These are phyloP conservation scores for Ibidorhyncha struthersii DNA, from an alignment of 2,113 vertebrate genomes.

Conservation along the genomic window DNA sequence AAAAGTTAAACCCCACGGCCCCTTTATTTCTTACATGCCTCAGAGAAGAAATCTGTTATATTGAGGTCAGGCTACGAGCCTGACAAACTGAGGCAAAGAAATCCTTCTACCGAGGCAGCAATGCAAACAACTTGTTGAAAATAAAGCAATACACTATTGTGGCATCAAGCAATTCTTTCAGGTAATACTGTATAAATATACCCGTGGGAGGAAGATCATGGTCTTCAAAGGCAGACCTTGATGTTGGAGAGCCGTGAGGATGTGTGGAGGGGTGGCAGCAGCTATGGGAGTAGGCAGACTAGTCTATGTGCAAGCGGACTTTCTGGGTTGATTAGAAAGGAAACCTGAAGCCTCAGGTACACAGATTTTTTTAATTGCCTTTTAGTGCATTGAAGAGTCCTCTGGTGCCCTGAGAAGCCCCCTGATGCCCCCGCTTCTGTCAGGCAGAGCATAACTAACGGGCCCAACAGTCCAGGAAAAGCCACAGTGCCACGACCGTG, in stretches of 20 bases:
- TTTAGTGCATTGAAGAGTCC: background rate
- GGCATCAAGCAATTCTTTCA: background rate
- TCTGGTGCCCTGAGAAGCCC: background rate
- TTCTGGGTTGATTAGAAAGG: background rate
- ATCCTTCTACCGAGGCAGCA: background rate
- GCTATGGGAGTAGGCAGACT: background rate
- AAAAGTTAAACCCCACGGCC: background rate
- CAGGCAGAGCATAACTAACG: background rate
- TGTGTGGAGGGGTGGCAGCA: background rate
- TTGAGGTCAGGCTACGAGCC: background rate
- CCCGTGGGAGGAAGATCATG: background rate
- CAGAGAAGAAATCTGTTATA: background rate
- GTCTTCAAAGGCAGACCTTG: background rate
- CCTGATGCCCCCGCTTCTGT: background rate
- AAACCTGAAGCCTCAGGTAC: background rate
- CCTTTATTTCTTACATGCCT: background rate
- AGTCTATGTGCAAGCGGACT: background rate
- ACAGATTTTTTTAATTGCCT: background rate
- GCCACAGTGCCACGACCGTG: background rate
- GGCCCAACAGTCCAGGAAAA: background rate
- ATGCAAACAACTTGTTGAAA: background rate
- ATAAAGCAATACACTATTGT: background rate
- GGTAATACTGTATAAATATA: background rate
- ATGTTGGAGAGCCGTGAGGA: background rate
- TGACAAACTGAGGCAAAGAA: background rate